Conservation (phyloP, 1,140 invertebrate genomes). For the Apis florea region DNA sequence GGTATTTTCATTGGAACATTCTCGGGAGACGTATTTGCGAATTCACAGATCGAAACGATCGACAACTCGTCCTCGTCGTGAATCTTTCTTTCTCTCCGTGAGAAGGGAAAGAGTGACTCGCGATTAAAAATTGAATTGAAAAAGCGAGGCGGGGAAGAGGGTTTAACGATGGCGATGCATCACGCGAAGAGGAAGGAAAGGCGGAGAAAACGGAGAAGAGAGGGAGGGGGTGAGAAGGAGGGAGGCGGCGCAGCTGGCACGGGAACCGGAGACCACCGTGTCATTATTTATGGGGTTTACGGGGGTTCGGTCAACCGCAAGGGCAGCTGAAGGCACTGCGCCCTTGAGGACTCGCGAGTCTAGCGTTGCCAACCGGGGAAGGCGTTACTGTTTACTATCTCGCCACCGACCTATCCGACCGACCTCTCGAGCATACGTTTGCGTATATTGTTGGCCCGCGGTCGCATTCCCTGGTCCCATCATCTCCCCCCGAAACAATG, state of each 20-base stretch:
- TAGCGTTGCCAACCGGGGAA: slow-evolving; percentile 62
- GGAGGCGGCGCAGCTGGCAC: slow-evolving; percentile 57
- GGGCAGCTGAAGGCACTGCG: slow-evolving; percentile 54
- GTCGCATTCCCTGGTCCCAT: slow-evolving; percentile 62
- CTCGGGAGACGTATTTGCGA: not conserved
- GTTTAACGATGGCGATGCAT: not conserved
- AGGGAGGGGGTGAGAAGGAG: slow-evolving; percentile 49
- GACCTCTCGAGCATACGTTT: slow-evolving; percentile 59
- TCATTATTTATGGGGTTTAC: slow-evolving; percentile 68
- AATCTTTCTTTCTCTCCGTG: no score
- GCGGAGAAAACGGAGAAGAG: slow-evolving; percentile 49
- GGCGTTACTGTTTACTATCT: slow-evolving; percentile 66
- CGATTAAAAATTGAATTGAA: no score
- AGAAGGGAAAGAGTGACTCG: not conserved
- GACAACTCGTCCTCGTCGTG: no score
- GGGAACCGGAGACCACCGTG: slow-evolving; percentile 36
- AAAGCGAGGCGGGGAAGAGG: not conserved
- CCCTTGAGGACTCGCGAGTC: slow-evolving; percentile 54
- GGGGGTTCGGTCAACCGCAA: slow-evolving; percentile 65
- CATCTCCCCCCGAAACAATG: slow-evolving; percentile 58
- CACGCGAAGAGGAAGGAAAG: not conserved
- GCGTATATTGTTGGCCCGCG: slow-evolving; percentile 63
- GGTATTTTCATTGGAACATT: not conserved
- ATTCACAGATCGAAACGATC: no score
- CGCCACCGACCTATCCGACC: slow-evolving; percentile 51